phyloP scores from a whole-genome alignment of 1,140 invertebrate genomes.

The Drosophila suzukii region DNA sequence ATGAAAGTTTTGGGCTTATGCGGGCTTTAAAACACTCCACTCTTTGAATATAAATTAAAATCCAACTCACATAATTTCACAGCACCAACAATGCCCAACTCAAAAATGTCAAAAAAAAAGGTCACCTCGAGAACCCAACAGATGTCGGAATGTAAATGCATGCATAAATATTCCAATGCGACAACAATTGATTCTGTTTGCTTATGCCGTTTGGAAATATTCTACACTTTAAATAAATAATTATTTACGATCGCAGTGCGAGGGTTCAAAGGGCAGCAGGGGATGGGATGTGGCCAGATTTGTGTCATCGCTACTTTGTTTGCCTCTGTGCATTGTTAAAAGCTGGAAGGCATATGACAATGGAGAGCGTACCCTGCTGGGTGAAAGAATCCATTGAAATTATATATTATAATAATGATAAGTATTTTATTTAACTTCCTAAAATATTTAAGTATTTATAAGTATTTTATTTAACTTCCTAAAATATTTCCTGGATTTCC shows the following conservation, averaged over 20 bases:
- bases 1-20: slow-evolving; percentile 4
- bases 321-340: slow-evolving; percentile 32
- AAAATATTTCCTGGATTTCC: too few species aligned
- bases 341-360: background rate
- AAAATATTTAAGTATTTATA: too few species aligned
- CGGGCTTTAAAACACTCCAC: slow-evolving; percentile 1
- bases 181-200: slow-evolving; percentile 36
- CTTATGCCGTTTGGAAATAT: slow-evolving; percentile 19
- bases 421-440: background rate
- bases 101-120: background rate
- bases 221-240: slow-evolving; percentile 61
- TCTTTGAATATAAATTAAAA: slow-evolving; percentile 32
- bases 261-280: background rate
- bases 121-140: slow-evolving; percentile 7
- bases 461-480: background rate
- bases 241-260: slow-evolving; percentile 36
- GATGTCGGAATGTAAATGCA: slow-evolving; percentile 13
- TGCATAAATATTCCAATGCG: slow-evolving; percentile 11
- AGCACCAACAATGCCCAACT: background rate
- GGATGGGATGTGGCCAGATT: slow-evolving; percentile 12
- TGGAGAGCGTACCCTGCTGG: background rate
- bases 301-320: slow-evolving; percentile 31
- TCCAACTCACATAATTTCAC: background rate
- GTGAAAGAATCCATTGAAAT: too few species aligned
- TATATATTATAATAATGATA: too few species aligned